Base-by-base conservation (phyloP, 1,140 invertebrate genomes). In the Sogatella furcifera region DNA sequence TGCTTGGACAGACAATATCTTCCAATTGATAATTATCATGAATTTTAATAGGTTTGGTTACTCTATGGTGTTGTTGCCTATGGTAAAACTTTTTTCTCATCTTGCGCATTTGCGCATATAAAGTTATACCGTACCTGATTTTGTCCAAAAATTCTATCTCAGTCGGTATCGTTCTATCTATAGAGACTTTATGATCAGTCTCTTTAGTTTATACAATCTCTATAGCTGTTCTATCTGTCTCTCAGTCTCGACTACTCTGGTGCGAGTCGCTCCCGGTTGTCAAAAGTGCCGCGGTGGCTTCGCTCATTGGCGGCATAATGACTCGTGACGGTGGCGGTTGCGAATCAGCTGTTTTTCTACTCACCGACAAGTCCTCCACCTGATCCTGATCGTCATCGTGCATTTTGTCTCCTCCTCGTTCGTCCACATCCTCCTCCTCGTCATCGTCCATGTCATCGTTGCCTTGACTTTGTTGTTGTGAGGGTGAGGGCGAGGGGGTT, bases 331-430 rank as follows among this genome's bases (percentile, higher is more conserved):
- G 46, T n/a, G 54, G 54, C 6, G 46, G 46, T 17, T 49, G 15
- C 9, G 62, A 46, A 13, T 38, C 34, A 5, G 67, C 66, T n/a
- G 67, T 55, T 59, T 70, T 76, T 5, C 74, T 66, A 59, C 62
- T 67, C 1, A 79, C 66, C 4, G 77, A 78, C 0, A 79, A 65
- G 66, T 79, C 78, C 57, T 79, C 76, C 0, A 78, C 77, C 52
- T 76, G 70, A 42, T 78, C 72, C 0, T 77, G 71, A 57, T 9
- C 56, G 0, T 63, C 64, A 0, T 63, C 63, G 52, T 64, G 4
- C 10, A 17, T 6, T 44, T 61, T 24, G 58, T 57, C 8, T 19
- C 55, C 31, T 15, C 55, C 15, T 10, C 15, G 5, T 6, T 17
- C 15, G 9, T 22, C 21, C 9, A 6, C 55, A 1, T 63, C 64